A percentile compares a stretch with the other conserved stretches of the same genome.
These are phyloP conservation scores for Neoitamus cyanurus DNA, from an alignment of 2,888 invertebrate genomes.

Conservation along the genomic window DNA sequence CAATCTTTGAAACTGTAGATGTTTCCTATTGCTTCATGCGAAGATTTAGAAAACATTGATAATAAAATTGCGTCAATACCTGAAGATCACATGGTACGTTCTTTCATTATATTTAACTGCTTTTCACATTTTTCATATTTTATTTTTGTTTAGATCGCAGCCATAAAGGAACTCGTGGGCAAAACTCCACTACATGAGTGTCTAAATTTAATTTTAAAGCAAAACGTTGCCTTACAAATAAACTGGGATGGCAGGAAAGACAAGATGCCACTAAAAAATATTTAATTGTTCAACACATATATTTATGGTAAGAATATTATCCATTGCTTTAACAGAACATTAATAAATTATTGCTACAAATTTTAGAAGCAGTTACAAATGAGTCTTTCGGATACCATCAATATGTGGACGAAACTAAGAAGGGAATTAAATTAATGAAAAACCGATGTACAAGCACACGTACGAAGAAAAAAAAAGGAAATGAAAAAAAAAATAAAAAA, in stretches of 20 bases:
- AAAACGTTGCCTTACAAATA: not conserved
- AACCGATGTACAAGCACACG: not conserved
- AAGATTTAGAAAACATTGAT: conserved; percentile 8
- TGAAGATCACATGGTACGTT: not conserved
- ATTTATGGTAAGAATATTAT: conserved; percentile 9
- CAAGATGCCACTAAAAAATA: not conserved
- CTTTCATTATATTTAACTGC: too few relatives aligned
- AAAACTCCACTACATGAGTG: not conserved
- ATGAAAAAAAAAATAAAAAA: not conserved
- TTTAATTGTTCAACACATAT: not conserved
- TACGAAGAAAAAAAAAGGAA: not conserved
- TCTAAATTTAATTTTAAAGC: not conserved
- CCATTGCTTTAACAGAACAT: not conserved
- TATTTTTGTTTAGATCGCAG: too few relatives aligned
- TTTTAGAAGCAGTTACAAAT: conserved; percentile 6
- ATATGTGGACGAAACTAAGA: not conserved
- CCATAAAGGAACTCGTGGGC: not conserved
- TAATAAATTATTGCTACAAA: not conserved
- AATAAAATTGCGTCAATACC: not conserved
- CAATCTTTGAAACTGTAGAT: not conserved
- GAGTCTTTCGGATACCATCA: not conserved
- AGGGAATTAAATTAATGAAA: not conserved
- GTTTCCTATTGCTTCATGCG: not conserved
- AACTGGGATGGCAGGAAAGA: conserved; percentile 7
- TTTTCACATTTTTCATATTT: too few relatives aligned